A percentile compares a stretch with the other conserved stretches of the same genome.
phyloP scores from a whole-genome alignment of 2,797 vertebrate species.

The Cynopterus sphinx region DNA sequence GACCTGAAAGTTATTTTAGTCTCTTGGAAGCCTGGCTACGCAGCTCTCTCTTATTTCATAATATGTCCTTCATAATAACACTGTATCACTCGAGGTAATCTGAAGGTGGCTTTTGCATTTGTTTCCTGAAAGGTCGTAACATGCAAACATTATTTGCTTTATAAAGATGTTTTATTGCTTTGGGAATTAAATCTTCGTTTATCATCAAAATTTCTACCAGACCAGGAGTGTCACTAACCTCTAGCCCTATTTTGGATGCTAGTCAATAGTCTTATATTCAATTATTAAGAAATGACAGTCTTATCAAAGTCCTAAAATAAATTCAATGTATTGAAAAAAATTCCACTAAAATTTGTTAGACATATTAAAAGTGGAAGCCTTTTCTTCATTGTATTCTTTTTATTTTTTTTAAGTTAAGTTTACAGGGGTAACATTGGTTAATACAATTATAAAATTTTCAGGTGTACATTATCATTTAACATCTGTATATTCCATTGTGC shows the following conservation, averaged over 20 bases:
- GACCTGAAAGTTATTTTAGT: neutral
- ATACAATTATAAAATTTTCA: too few relatives aligned
- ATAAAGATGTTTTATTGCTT: neutral
- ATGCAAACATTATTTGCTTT: neutral
- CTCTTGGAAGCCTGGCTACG: neutral
- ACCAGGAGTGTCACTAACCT: neutral
- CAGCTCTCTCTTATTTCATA: conserved; percentile 10
- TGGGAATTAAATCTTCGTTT: neutral
- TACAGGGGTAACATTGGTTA: too few relatives aligned
- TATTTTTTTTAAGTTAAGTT: too few relatives aligned
- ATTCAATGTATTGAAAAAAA: conserved; percentile 11
- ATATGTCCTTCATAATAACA: neutral
- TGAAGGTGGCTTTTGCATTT: neutral
- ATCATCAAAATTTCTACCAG: neutral
- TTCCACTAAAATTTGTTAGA: neutral
- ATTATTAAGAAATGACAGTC: neutral
- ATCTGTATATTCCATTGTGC: too few relatives aligned
- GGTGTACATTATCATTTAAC: too few relatives aligned
- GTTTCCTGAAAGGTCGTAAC: neutral
- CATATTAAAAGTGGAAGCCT: neutral
- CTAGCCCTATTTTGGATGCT: neutral
- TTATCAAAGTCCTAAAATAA: neutral
- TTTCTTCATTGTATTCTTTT: neutral
- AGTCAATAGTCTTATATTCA: neutral
- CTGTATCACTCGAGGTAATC: neutral